Base-by-base conservation (phyloP, 2,888 invertebrate species). In the Harmothoe impar region DNA sequence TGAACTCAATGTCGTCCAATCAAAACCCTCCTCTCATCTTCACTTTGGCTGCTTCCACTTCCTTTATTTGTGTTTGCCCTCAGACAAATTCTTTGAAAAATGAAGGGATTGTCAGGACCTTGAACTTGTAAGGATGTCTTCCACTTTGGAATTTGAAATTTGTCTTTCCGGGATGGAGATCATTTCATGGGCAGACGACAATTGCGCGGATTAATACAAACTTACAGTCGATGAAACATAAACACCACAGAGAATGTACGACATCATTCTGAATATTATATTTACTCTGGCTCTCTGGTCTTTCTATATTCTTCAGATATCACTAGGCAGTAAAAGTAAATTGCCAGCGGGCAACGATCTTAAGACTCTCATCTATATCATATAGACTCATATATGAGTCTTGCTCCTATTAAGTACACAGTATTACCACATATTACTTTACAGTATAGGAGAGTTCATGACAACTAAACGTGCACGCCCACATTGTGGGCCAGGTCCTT, bases 91-190 rank as follows among this genome's bases (percentile, higher is more conserved):
- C 35, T 43, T 81, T 81, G 81, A 81, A 81, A 33, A 0, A 35
- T 43, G 81, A 81, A 25, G 25, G 25, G 81, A 81, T 81, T 81
- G n/a, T 3, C 23, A 17, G 3, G 81, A 35, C 81, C 43, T 81
- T 35, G 25, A 81, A 81, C 81, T 81, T 43, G 81, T 43, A 23
- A 81, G 81, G 20, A 81, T 77, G 81, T 35, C 81, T 33, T 33
- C 81, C 35, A 72, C 72, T 72, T 72, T 5, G 25, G 29, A 72
- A 72, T 29, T 10, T 43, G 43, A 43, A 43, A 43, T 43, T 43
- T 72, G 29, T n/a, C 15, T 25, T 72, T 3, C 7, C 1, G 17
- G n/a, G n/a, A 68, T 68, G 68, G 25, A 72, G 25, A 72, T 72
- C 31, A 72, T 72, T 15, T 25, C 72, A 72, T 72, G 72, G 0